phyloP scores from a whole-genome alignment of 2,113 vertebrate species.

The Chunga burmeisteri region DNA sequence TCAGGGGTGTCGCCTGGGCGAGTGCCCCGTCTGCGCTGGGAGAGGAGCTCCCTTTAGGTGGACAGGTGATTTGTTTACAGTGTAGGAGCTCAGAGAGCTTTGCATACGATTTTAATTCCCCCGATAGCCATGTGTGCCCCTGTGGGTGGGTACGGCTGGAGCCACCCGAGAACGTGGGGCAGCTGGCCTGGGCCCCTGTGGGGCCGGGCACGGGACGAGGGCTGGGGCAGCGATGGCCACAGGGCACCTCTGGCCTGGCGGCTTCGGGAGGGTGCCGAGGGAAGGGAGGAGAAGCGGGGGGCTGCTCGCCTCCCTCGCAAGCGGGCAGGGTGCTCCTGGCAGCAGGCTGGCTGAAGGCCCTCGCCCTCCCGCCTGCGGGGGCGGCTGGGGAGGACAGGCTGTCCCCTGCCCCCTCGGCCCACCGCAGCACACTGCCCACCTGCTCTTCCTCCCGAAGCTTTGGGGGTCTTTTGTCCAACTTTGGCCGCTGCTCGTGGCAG shows the following conservation, averaged over 20 bases:
- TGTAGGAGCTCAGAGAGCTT: not conserved
- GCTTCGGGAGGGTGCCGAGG: too few relatives aligned
- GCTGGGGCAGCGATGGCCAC: not conserved
- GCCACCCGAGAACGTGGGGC: accelerated
- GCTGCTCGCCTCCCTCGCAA: not conserved
- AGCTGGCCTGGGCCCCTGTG: too few relatives aligned
- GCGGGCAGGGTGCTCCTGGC: not conserved
- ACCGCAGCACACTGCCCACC: accelerated
- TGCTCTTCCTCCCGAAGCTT: not conserved
- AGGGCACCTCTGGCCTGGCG: not conserved
- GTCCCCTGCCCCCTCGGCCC: not conserved
- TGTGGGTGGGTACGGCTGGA: accelerated
- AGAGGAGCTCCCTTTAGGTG: not conserved
- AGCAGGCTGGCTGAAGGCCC: not conserved
- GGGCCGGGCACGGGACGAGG: too few relatives aligned
- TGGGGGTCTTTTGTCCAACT: too few relatives aligned
- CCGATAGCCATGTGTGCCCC: accelerated
- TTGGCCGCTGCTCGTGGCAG: not conserved
- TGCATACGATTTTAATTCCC: not conserved
- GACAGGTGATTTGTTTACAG: too few relatives aligned
- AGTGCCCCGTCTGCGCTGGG: accelerated
- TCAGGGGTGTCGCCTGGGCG: accelerated
- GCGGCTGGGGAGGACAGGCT: not conserved
- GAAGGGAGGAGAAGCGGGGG: not conserved
- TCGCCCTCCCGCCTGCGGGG: too few relatives aligned